Evolutionary conservation across 2,888 invertebrate species (phyloP).

Genomic region (Lymantria dispar): DNA sequence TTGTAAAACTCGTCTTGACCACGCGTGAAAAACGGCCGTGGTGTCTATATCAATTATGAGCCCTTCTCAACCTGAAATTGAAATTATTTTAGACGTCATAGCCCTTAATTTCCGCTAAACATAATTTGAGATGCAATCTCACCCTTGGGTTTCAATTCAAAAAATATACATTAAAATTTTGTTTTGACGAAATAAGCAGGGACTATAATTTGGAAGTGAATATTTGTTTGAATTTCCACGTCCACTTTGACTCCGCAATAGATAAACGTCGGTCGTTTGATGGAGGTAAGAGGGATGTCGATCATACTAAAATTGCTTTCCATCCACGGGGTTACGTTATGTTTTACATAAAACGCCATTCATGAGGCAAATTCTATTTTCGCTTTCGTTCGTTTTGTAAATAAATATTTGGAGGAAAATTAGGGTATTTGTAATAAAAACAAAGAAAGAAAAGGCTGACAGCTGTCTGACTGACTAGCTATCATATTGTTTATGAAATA

Average conservation of each 20-base stretch:
- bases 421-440: neutral
- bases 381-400: constrained; percentile 2
- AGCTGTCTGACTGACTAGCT: neutral
- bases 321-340: constrained; percentile 24
- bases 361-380: constrained; percentile 16
- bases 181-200: constrained; percentile 19
- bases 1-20: constrained; percentile 25
- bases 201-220: constrained; percentile 30
- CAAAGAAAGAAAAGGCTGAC: neutral
- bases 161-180: constrained; percentile 34
- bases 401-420: neutral
- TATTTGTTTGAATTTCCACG: constrained; percentile 36
- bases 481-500: too few relatives aligned
- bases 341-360: constrained; percentile 41
- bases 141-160: constrained; percentile 59
- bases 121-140: constrained; percentile 74
- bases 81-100: constrained; percentile 70
- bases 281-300: constrained; percentile 46
- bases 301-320: constrained; percentile 40
- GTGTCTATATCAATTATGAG: constrained; percentile 49
- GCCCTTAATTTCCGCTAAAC: constrained; percentile 75
- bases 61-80: constrained; percentile 66
- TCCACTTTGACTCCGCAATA: constrained; percentile 45
- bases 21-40: constrained; percentile 36
- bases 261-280: constrained; percentile 49